Base-by-base conservation (phyloP, 2,888 invertebrate genomes). In the Tortricodes alternella region DNA sequence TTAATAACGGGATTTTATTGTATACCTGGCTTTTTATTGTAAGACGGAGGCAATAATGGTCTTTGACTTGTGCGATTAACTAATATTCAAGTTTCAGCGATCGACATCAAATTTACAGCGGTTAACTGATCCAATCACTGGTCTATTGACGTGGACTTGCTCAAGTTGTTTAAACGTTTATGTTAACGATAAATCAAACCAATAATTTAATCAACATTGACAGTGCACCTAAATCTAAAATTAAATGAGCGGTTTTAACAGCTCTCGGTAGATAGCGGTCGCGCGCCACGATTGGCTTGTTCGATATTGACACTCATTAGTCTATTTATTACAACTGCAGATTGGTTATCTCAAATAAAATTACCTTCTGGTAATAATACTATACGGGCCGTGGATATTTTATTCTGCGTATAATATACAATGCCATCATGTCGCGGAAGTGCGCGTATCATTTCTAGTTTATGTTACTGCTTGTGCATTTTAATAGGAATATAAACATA, bases 281-380 rank as follows among this genome's bases (percentile, higher is more conserved):
- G 68, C 65, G 67, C 60, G 62, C 71, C 61, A 66, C 71, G 76
- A 83, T 82, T 76, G 76, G n/a, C 74, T 64, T 70, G 71, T 74
- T 78, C 74, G 80, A 84, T 85, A 85, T 82, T 85, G 84, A 85
- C 85, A 85, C 85, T 87, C 83, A 87, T 86, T 88, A 86, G 81
- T 80, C 76, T 84, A 80, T 83, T 87, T 85, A 86, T 83, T 84
- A 78, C 80, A 68, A 72, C 74, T 81, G 75, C 77, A 85, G 85
- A 85, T 86, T 80, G 70, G 78, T 82, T 84, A 86, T 85, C 85
- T 80, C 66, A 74, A 82, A 85, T 78, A 78, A 78, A 79, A 78
- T 80, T 77, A 72, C 81, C 78, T 78, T 69, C 74, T 76, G 79
- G 78, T 82, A 80, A 79, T 80, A 77, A 76, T 69, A 64, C 65